Evolutionary conservation across 2,113 vertebrate species (phyloP), one percentile per base, ranked within the genome.

Genomic region (Glaucomys volans): DNA sequence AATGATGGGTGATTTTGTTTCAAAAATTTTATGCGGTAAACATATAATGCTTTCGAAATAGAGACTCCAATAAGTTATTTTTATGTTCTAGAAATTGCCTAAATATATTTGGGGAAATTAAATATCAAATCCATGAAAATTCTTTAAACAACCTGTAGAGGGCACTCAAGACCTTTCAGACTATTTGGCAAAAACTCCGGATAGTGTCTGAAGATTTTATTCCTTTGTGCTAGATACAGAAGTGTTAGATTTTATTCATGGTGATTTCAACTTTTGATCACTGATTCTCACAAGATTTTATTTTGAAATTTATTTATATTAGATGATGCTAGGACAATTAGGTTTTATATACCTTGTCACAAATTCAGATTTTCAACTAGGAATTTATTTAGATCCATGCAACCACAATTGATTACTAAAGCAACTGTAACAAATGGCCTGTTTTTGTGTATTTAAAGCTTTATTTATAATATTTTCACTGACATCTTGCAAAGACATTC

Each of bases 111-210:
- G 77, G 67, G 54, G 32, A 88, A 54, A 62, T 10, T 79, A 24
- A 91, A 91, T 18, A 59, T 69, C 13, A 76, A 85, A 82, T 42
- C 35, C 44, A 64, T 90, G 71, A 90, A 94, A 93, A 95, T 84
- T 85, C 40, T 4, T 37, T 42, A 92, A 26, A 79, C 64, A 37
- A 79, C 95, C 98, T 96, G 90, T 18, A 57, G 98, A 71, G 97
- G 98, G 97, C 96, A 95, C 94, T 87, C 96, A 62, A 95, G 91
- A 64, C 72, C 95, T 97, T 97, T 81, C 72, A 37, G 44, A 84
- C 8, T 79, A 20, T 16, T 14, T 30, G 24, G 24, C 37, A 71
- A 62, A 13, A 14, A 2, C 5, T 6, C 9, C 28, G 1, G 22
- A 0, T 18, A 62, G 0, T 22, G 17, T 40, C 64, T 88, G 66